phyloP scores from a whole-genome alignment of 1,140 invertebrate species.

The Atta texana region DNA sequence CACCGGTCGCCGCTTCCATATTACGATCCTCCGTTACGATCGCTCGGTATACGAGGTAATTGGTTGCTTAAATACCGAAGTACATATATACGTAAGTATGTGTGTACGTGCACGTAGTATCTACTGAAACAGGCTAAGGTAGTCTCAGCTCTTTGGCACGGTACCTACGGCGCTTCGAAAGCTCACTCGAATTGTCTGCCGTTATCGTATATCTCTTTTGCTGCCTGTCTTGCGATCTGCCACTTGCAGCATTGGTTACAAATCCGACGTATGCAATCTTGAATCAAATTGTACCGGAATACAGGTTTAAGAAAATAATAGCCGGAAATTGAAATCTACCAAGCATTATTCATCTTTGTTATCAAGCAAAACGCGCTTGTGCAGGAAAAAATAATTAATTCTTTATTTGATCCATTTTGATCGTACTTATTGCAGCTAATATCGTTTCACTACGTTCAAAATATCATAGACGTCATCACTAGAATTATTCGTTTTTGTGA shows the following conservation, averaged over 20 bases:
- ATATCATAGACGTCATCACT: neutral
- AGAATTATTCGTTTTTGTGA: neutral
- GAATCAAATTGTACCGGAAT: slow-evolving; percentile 25
- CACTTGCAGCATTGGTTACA: slow-evolving; percentile 32
- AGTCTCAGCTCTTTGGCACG: slow-evolving; percentile 63
- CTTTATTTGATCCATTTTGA: neutral
- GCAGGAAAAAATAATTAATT: neutral
- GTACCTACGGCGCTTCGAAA: slow-evolving; percentile 57
- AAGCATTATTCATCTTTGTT: neutral
- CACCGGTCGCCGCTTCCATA: slow-evolving; percentile 57
- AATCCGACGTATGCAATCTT: slow-evolving; percentile 4
- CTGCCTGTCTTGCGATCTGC: slow-evolving; percentile 44
- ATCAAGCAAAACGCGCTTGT: neutral
- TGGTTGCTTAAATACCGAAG: slow-evolving; percentile 79
- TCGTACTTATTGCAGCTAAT: neutral
- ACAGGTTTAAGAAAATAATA: slow-evolving; percentile 10
- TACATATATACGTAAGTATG: slow-evolving; percentile 29
- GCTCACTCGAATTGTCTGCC: slow-evolving; percentile 57
- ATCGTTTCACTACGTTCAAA: neutral
- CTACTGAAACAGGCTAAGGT: slow-evolving; percentile 30
- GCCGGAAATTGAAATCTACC: neutral
- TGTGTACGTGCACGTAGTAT: neutral
- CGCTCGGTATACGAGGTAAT: slow-evolving; percentile 70
- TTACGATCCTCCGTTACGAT: slow-evolving; percentile 71
- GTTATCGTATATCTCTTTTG: slow-evolving; percentile 67